Percentiles rank a stretch among this genome's conserved stretches.
Conservation (phyloP, 2,888 invertebrate species). For the Melitaea athalia region DNA sequence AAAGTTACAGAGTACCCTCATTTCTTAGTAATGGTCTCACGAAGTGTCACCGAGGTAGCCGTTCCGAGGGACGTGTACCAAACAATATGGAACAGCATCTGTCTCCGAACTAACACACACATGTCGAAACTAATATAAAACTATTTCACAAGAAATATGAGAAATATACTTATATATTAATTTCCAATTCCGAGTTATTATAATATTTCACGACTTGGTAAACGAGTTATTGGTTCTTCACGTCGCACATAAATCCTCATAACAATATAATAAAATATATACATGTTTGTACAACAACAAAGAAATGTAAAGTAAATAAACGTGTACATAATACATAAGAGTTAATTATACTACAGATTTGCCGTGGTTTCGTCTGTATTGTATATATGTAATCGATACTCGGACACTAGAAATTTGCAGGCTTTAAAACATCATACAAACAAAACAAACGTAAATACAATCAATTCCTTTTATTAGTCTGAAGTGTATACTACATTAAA, state of each 20-base stretch:
- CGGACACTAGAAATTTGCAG: no score
- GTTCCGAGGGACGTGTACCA: constrained; percentile 24
- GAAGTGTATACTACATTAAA: no score
- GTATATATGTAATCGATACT: no score
- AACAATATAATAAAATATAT: neutral
- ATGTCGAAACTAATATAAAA: neutral
- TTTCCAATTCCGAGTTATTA: neutral
- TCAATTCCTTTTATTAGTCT: no score
- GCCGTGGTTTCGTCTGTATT: no score
- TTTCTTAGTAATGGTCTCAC: neutral
- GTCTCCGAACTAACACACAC: constrained; percentile 9
- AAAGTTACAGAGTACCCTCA: neutral
- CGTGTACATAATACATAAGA: neutral
- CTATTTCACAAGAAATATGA: neutral
- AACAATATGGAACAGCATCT: constrained; percentile 21
- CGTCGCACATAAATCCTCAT: neutral
- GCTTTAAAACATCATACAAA: no score
- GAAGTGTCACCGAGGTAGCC: constrained; percentile 7
- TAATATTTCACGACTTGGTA: neutral
- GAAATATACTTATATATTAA: neutral
- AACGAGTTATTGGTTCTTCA: neutral
- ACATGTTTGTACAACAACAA: neutral
- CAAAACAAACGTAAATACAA: no score
- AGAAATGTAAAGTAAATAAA: neutral
- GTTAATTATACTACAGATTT: no score